Percentiles rank a stretch among this genome's conserved stretches.
These are phyloP conservation scores for Scylla paramamosain DNA, from an alignment of 1,140 invertebrate genomes.

Conservation along the genomic window DNA sequence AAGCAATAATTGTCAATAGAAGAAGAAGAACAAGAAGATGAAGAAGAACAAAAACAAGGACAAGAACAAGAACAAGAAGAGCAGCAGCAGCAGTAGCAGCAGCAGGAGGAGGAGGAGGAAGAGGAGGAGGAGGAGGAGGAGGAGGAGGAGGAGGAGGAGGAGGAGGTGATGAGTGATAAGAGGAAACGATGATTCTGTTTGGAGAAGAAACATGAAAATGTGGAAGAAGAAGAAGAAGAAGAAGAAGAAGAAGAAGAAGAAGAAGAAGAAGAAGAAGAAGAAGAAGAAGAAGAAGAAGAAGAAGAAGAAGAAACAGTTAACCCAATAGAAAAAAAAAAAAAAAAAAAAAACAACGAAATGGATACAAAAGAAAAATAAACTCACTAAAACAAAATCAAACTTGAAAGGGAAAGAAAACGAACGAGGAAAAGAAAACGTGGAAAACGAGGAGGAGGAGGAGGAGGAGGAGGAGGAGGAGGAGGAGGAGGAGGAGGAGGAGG, in stretches of 20 bases:
- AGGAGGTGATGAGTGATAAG: too few relatives aligned
- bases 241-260: too few relatives aligned
- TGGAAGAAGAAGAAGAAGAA: too few relatives aligned
- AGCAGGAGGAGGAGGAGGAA: not conserved
- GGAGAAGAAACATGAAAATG: not conserved
- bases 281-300: too few relatives aligned
- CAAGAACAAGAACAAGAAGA: not conserved
- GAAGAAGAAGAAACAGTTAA: not conserved
- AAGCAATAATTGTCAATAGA: too few relatives aligned
- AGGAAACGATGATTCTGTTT: too few relatives aligned
- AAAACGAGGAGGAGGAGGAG: not conserved
- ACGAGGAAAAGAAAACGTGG: not conserved
- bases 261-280: too few relatives aligned
- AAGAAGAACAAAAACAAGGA: too few relatives aligned
- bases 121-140: constrained; percentile 26
- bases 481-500: not conserved
- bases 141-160: constrained; percentile 8
- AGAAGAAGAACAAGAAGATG: not conserved
- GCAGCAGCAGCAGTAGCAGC: not conserved
- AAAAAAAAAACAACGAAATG: too few relatives aligned
- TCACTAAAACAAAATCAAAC: not conserved
- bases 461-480: constrained; percentile 10
- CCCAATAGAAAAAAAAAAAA: not conserved
- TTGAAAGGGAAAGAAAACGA: not conserved
- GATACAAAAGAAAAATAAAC: not conserved